Evolutionary conservation across 2,797 vertebrate genomes (phyloP), one percentile per base, ranked within the genome.

Genomic region (Microchirus variegatus): DNA sequence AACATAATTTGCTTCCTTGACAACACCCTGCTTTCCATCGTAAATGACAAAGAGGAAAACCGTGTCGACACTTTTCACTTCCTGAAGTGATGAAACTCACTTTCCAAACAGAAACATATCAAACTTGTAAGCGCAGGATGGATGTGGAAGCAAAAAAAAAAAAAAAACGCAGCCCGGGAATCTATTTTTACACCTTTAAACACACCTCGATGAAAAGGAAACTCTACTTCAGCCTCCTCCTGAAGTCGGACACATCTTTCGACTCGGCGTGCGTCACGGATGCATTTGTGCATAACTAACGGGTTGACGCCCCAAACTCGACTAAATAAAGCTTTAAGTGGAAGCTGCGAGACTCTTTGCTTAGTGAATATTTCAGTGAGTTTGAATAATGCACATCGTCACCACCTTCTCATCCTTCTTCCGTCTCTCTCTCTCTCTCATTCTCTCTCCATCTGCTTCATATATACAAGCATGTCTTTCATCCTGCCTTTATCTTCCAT

Each of bases 341-440:
- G 83, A 78, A 77, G 76, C 81, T 9, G 71, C 75, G 75, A 53
- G 85, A 86, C 72, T 88, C 81, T 79, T 40, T 14, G 72, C 81
- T 70, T 70, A 42, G 83, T 93, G 83, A 92, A 93, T 92, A 92
- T 91, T 93, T 92, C 76, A 93, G 82, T 51, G 69, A 75, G 78
- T 87, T 88, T 93, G 84, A 93, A 93, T 93, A 89, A 92, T 93
- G 91, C 83, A 92, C 83, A 80, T 85, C 83, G 82, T 88, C 87
- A 80, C 83, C 84, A 86, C 78, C 78, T 79, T 64, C 63, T 83
- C 78, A 59, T 81, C 75, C 50, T 77, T 70, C 56, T 51, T 52
- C 53, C 42, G 22, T 47, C 63, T 46, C 13, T 9, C 35, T 11
- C 40, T 22, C 9, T 48, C 45, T 40, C 65, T 55, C 42, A 59